Evolutionary conservation across 2,113 vertebrate species (phyloP), one percentile per base, ranked within the genome.

Genomic region (Calidris pugnax): DNA sequence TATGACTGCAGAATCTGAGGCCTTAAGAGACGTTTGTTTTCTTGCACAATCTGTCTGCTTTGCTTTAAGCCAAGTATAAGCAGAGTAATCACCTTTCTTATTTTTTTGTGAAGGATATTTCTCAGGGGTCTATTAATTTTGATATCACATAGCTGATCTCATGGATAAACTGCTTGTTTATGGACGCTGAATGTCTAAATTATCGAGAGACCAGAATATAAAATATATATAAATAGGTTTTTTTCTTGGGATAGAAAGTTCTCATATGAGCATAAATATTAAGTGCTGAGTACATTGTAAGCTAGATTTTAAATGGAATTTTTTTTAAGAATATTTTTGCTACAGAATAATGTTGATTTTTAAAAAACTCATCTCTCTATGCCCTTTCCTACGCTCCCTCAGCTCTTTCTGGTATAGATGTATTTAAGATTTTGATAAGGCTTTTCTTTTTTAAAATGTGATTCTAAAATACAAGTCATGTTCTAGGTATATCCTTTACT

Each of bases 151-250:
- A 94, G 78, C 92, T 88, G 85, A 78, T 96, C 51, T 91, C 30
- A 33, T 59, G 90, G 93, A 97, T 97, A 97, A 94, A 93, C 80
- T 97, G 74, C 67, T 91, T 96, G 74, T 93, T 97, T 96, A 84
- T 81, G 90, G 85, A 67, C 85, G 51, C 45, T 95, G 90, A 97
- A 95, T 93, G 67, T 96, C 88, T 95, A 97, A 93, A 97, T 97
- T 95, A 95, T 85, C 33, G 27, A 89, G 67, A 93, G 55, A 85
- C 37, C 12, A 81, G 39, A 82, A 92, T 62, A 45, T 43, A 78
- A 93, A 94, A 71, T 50, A 74, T 6, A 17, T 79, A 78, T 3
- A 2, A 89, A 90, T 45, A 74, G n/a, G 4, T 80, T 73, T 26
- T 80, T 88, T 64, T 26, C 66, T 89, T 90, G 9, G 6, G 41